Conservation (phyloP, 2,113 vertebrate species). For the Acanthochromis polyacanthus region DNA sequence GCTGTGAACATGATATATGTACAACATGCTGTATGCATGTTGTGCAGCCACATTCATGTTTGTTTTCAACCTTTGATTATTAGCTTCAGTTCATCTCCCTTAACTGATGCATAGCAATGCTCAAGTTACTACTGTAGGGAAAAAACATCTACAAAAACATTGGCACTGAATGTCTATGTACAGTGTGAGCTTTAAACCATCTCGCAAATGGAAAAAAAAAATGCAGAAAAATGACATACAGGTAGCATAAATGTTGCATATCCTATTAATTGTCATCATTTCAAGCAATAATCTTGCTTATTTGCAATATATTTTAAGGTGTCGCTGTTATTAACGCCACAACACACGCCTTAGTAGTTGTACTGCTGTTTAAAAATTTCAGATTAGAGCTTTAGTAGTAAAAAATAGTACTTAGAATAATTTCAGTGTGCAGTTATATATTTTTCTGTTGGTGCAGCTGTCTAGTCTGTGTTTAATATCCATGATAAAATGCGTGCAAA, state of each 20-base stretch:
- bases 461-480: not conserved
- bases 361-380: not conserved
- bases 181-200: not conserved
- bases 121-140: too few relatives aligned
- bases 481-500: not conserved
- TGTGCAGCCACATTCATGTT: not conserved
- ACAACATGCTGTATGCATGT: not conserved
- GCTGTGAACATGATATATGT: not conserved
- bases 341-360: not conserved
- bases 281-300: not conserved
- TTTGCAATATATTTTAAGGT: not conserved
- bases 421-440: not conserved
- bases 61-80: not conserved
- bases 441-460: not conserved
- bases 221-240: not conserved
- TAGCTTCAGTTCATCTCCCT: not conserved
- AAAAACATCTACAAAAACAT: not conserved
- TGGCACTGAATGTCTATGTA: not conserved
- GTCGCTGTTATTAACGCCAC: not conserved
- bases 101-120: not conserved
- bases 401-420: not conserved
- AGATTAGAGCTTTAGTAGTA: not conserved
- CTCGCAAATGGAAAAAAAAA: not conserved
- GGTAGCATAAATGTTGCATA: not conserved
- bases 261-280: not conserved